phyloP scores from a whole-genome alignment of 1,140 invertebrate genomes.

The Zelostemma sp. region DNA sequence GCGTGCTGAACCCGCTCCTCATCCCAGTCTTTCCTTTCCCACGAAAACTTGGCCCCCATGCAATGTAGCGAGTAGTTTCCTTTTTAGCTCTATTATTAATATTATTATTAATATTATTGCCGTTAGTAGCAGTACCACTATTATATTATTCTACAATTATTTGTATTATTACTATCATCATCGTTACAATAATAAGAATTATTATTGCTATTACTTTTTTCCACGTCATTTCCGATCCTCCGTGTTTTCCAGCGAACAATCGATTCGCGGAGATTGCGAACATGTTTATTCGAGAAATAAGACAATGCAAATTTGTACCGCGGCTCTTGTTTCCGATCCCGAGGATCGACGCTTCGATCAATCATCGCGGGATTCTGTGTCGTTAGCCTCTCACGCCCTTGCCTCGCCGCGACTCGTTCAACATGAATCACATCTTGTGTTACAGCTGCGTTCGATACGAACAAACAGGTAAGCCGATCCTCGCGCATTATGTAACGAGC shows the following conservation, averaged over 20 bases:
- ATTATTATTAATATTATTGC: conserved; percentile 53
- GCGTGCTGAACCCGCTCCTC: conserved; percentile 34
- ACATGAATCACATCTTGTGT: neutral
- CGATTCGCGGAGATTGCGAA: neutral
- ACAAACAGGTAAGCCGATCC: conserved; percentile 38
- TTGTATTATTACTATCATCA: conserved; percentile 68
- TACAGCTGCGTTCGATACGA: conserved; percentile 23
- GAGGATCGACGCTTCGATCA: conserved; percentile 4
- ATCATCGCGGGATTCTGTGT: conserved; percentile 13
- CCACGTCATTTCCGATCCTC: conserved; percentile 22
- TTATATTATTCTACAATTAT: conserved; percentile 62
- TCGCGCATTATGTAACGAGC: conserved; percentile 32
- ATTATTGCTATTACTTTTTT: conserved; percentile 59
- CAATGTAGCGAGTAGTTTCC: conserved; percentile 48
- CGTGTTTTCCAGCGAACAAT: conserved; percentile 8
- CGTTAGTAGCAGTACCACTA: conserved; percentile 59
- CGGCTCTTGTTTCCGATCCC: neutral
- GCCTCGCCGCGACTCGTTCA: conserved; percentile 25
- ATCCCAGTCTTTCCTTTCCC: conserved; percentile 44
- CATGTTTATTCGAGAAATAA: no score
- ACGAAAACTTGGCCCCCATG: conserved; percentile 46
- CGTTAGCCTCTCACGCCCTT: conserved; percentile 34
- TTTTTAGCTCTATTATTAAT: conserved; percentile 41
- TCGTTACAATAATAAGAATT: conserved; percentile 68
- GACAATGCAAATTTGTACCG: no score